Percentiles rank a stretch among this genome's conserved stretches.
Conservation (phyloP, 2,888 invertebrate species). For the Chrysopilus asiliformis region DNA sequence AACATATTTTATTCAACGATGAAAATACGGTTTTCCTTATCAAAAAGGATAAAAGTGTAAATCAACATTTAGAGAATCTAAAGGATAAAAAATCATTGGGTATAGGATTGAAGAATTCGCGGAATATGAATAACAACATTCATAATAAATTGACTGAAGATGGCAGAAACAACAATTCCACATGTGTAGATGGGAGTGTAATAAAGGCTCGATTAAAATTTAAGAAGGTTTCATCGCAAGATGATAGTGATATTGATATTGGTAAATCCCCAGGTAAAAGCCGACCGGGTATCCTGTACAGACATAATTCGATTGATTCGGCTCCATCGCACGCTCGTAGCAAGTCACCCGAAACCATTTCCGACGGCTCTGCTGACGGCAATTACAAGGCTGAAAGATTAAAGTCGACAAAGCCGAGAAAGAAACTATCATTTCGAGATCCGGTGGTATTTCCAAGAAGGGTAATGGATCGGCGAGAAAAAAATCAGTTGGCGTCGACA, state of each 20-base stretch:
- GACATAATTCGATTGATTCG: conserved; percentile 6
- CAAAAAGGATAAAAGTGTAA: conserved; percentile 31
- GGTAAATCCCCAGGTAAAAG: not conserved
- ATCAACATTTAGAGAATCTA: not conserved
- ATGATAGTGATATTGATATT: conserved; percentile 9
- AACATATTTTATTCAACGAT: conserved; percentile 34
- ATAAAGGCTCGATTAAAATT: conserved; percentile 13
- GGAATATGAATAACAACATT: no score
- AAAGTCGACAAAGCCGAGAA: conserved; percentile 47
- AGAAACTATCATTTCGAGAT: conserved; percentile 77
- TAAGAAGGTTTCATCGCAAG: conserved; percentile 11
- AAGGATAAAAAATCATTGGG: conserved; percentile 5
- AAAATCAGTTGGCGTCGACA: no score
- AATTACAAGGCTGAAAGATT: conserved; percentile 13
- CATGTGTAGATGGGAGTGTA: conserved; percentile 7
- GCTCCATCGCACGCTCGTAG: no score
- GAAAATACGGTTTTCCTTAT: conserved; percentile 34
- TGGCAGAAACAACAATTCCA: conserved; percentile 10
- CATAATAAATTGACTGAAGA: conserved; percentile 2
- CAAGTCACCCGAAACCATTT: conserved; percentile 30
- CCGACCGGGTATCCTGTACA: not conserved
- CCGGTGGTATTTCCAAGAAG: conserved; percentile 38
- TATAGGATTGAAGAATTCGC: no score
- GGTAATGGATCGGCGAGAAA: no score
- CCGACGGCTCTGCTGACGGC: conserved; percentile 26